These are phyloP conservation scores for Dasysyrphus albostriatus DNA, from an alignment of 2,888 invertebrate species.

Conservation along the genomic window DNA sequence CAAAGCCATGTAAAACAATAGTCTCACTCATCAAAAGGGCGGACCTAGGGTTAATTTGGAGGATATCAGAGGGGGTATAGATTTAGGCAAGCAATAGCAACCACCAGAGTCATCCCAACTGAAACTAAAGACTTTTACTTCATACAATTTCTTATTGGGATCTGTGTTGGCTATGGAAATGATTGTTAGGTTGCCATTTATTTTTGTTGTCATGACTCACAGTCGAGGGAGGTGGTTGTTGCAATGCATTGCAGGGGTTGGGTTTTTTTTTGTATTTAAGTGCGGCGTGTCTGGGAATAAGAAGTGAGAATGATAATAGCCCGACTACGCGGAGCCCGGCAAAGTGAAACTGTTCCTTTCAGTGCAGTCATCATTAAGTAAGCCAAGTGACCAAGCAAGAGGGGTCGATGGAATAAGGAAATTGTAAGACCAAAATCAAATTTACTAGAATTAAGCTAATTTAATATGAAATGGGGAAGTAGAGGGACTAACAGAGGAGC, in stretches of 20 bases:
- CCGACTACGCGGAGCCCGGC: slow-evolving; percentile 60
- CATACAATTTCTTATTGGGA: slow-evolving; percentile 7
- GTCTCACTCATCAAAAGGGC: slow-evolving; percentile 45
- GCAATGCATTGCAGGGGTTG: slow-evolving; percentile 4
- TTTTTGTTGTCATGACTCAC: slow-evolving; percentile 74
- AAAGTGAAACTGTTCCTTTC: slow-evolving; percentile 44
- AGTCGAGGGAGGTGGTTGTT: slow-evolving; percentile 46
- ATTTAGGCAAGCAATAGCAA: slow-evolving; percentile 20
- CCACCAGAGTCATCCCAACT: slow-evolving; percentile 28
- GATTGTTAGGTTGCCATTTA: slow-evolving; percentile 66
- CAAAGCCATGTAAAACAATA: slow-evolving; percentile 35
- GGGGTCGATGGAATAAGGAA: background rate
- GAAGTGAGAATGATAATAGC: slow-evolving; percentile 51
- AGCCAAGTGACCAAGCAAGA: background rate
- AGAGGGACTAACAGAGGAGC: background rate
- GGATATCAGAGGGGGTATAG: slow-evolving; percentile 2
- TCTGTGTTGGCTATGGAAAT: slow-evolving; percentile 7
- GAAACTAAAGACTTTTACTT: slow-evolving; percentile 3
- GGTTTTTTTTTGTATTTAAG: slow-evolving; percentile 1
- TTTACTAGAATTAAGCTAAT: background rate
- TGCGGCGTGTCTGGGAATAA: slow-evolving; percentile 55
- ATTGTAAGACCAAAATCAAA: background rate
- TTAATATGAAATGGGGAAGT: background rate
- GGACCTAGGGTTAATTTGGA: slow-evolving; percentile 23
- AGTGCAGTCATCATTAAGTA: slow-evolving; percentile 52